phyloP scores from a whole-genome alignment of 2,797 vertebrate species.

The Fundulus diaphanus region DNA sequence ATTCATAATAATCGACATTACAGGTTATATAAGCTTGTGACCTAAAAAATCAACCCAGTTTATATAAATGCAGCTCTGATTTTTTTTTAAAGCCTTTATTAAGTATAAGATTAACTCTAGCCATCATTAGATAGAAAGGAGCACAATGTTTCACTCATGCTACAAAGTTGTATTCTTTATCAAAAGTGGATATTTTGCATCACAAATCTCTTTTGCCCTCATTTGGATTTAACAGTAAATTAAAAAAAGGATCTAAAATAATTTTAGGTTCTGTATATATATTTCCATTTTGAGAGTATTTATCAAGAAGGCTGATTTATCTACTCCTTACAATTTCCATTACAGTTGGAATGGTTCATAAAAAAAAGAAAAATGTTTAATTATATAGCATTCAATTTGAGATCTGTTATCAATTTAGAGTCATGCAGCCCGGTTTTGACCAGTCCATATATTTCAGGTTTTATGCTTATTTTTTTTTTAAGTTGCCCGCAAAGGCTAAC shows the following conservation, averaged over 20 bases:
- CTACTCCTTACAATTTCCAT: not conserved
- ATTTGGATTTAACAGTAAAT: not conserved
- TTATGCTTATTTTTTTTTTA: no score
- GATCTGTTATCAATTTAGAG: no score
- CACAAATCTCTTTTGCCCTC: not conserved
- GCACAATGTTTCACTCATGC: not conserved
- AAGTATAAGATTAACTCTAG: conserved; percentile 17
- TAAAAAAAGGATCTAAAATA: not conserved
- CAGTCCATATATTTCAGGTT: no score
- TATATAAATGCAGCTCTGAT: not conserved
- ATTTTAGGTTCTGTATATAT: not conserved
- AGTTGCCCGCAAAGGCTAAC: no score
- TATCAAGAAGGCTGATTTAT: not conserved
- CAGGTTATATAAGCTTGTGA: conserved; percentile 39
- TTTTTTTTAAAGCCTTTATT: conserved; percentile 13
- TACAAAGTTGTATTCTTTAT: not conserved
- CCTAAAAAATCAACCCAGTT: conserved; percentile 22
- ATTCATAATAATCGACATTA: conserved; percentile 31
- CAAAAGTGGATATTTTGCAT: not conserved
- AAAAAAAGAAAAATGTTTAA: not conserved
- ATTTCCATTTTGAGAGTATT: not conserved
- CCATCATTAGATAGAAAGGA: not conserved
- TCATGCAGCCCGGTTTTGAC: no score
- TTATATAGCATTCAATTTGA: no score
- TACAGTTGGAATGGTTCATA: not conserved